phyloP scores from a whole-genome alignment of 2,888 invertebrate genomes.

The Tetragonula carbonaria region DNA sequence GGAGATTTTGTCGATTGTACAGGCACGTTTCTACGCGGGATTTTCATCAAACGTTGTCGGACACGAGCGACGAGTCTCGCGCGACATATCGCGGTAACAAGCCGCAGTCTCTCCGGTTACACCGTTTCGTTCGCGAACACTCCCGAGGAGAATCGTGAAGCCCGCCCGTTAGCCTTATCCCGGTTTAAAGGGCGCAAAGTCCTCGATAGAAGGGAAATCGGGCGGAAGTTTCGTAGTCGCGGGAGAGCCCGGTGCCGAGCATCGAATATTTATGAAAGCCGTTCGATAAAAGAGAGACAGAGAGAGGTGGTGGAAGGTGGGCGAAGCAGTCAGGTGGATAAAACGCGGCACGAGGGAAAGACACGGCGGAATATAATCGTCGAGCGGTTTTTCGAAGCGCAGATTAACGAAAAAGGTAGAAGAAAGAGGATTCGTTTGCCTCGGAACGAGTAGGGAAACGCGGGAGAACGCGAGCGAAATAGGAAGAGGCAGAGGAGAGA shows the following conservation, averaged over 20 bases:
- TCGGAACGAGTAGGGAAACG: conserved; percentile 48
- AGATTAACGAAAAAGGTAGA: conserved; percentile 59
- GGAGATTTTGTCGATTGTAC: no score
- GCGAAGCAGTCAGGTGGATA: conserved; percentile 5
- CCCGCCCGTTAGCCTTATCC: conserved; percentile 56
- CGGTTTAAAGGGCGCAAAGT: conserved; percentile 64
- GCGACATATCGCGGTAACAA: neutral
- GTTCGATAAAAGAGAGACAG: conserved; percentile 51
- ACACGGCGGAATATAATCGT: conserved; percentile 55
- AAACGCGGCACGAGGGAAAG: conserved; percentile 3
- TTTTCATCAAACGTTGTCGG: neutral
- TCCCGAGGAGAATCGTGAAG: conserved; percentile 37
- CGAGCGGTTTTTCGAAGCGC: conserved; percentile 60
- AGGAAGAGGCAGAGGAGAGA: conserved; percentile 14
- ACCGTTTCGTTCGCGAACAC: conserved; percentile 16
- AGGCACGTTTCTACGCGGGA: no score
- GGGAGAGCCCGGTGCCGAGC: conserved; percentile 48
- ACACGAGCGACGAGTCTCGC: neutral
- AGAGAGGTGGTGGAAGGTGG: no score
- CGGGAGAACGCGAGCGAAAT: conserved; percentile 15
- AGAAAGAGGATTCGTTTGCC: conserved; percentile 64
- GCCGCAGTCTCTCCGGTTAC: neutral
- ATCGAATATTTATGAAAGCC: conserved; percentile 71
- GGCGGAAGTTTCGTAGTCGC: conserved; percentile 65
- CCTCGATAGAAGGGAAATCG: conserved; percentile 64